Evolutionary conservation across 2,888 invertebrate species (phyloP).

Genomic region (Sarcophaga rosellei): DNA sequence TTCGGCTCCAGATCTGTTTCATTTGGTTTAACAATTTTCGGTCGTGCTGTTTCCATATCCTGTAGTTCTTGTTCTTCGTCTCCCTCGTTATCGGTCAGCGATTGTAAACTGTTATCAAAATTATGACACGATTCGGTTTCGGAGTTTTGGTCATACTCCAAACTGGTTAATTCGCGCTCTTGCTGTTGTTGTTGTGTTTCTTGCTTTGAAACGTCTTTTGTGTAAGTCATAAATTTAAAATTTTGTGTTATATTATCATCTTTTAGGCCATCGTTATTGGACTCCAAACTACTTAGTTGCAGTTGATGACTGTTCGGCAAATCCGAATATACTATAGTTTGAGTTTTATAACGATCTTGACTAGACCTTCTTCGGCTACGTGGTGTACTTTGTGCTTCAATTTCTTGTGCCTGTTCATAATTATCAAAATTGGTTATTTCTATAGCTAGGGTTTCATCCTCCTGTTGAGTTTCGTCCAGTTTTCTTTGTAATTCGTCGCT

Average conservation of each 20-base stretch:
- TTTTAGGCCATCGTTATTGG: slow-evolving; percentile 69
- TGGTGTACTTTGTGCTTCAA: slow-evolving; percentile 46
- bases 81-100: slow-evolving; percentile 51
- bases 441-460: slow-evolving; percentile 79
- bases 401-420: slow-evolving; percentile 25
- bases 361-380: slow-evolving; percentile 73
- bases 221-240: slow-evolving; percentile 75
- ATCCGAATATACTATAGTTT: slow-evolving; percentile 82
- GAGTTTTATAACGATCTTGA: slow-evolving; percentile 88
- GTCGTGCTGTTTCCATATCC: slow-evolving; percentile 40
- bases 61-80: slow-evolving; percentile 29
- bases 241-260: slow-evolving; percentile 77
- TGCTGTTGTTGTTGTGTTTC: slow-evolving; percentile 73
- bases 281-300: slow-evolving; percentile 46
- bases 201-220: slow-evolving; percentile 73
- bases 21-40: slow-evolving; percentile 66
- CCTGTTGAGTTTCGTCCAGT: slow-evolving; percentile 65
- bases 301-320: slow-evolving; percentile 31
- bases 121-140: slow-evolving; percentile 83
- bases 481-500: slow-evolving; percentile 75
- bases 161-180: slow-evolving; percentile 79
- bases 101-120: slow-evolving; percentile 72
- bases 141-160: slow-evolving; percentile 84
- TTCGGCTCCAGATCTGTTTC: slow-evolving; percentile 81
- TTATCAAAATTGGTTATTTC: slow-evolving; percentile 73